These are phyloP conservation scores for Ceratitis capitata DNA, from an alignment of 1,140 invertebrate species.

Conservation along the genomic window DNA sequence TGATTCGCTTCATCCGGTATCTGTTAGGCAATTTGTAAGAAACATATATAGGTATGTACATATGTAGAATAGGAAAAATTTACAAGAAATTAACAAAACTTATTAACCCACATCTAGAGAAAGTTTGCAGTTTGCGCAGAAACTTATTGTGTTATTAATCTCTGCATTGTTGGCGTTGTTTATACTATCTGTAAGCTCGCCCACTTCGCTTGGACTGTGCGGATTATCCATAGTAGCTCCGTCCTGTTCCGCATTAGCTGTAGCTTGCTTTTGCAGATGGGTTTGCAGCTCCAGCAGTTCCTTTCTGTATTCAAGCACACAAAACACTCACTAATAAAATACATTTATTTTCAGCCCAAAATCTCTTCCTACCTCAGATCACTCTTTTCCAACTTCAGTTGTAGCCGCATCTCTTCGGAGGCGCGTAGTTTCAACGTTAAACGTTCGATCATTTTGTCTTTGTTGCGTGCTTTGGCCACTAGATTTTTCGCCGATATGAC, in stretches of 20 bases:
- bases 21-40: not conserved
- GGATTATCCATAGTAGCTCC: not conserved
- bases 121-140: not conserved
- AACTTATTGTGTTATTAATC: not conserved
- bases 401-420: conserved; percentile 61
- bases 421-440: conserved; percentile 58
- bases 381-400: conserved; percentile 62
- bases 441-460: conserved; percentile 63
- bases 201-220: conserved; percentile 11
- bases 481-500: conserved; percentile 56
- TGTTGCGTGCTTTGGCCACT: conserved; percentile 57
- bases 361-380: conserved; percentile 50
- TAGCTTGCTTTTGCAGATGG: not conserved
- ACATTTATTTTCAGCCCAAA: not conserved
- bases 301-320: not conserved
- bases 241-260: not conserved
- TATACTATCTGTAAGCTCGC: conserved; percentile 39
- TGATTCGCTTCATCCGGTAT: not conserved
- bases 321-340: not conserved
- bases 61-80: not conserved
- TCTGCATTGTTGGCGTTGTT: not conserved
- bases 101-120: not conserved
- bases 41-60: not conserved
- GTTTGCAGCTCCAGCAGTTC: conserved; percentile 30
- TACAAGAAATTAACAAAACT: not conserved